Evolutionary conservation across 2,797 vertebrate species (phyloP), one percentile per base, ranked within the genome.

Genomic region (Poecilia gillii): DNA sequence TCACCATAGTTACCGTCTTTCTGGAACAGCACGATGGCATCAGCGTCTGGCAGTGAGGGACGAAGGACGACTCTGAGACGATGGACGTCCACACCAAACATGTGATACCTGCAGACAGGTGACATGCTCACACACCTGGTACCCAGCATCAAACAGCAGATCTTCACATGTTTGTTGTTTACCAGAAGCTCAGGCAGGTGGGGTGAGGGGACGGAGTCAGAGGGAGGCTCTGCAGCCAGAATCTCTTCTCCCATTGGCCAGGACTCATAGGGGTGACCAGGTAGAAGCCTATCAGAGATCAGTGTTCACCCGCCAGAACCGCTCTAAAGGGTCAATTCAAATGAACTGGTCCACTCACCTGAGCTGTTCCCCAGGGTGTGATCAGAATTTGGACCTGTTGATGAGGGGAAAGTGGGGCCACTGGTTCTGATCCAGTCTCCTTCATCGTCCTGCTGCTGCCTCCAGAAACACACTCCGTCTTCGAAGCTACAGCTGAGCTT

Each of bases 111-210:
- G 74, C 16, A 36, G 43, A 80, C 12, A 39, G 47, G 43, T 75
- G 57, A 23, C 16, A 33, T 77, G 16, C 12, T 74, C 28, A 53
- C 47, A 39, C 72, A 73, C 51, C 51, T 53, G 51, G 51, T 53
- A 23, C 51, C 51, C 51, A 53, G 51, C 51, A 53, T 25, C 7
- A 53, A 3, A 25, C 2, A 1, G 8, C 51, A 53, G 51, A 25
- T 53, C 23, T 53, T 7, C 55, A 41, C 31, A 7, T 45, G 3
- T 74, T 3, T 31, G 64, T 41, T 77, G 7, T 91, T 81, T 95
- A 99, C 98, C 98, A 99, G 93, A 99, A 99, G 39, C 92, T 95
- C 23, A 99, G 93, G 85, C 98, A 99, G 82, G 86, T 84, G 0
- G 86, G 76, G 11, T 92, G 87, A 13, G 78, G 86, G 71, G 85